Evolutionary conservation across 1,140 invertebrate genomes (phyloP).

Genomic region (Oryctes rhinoceros): DNA sequence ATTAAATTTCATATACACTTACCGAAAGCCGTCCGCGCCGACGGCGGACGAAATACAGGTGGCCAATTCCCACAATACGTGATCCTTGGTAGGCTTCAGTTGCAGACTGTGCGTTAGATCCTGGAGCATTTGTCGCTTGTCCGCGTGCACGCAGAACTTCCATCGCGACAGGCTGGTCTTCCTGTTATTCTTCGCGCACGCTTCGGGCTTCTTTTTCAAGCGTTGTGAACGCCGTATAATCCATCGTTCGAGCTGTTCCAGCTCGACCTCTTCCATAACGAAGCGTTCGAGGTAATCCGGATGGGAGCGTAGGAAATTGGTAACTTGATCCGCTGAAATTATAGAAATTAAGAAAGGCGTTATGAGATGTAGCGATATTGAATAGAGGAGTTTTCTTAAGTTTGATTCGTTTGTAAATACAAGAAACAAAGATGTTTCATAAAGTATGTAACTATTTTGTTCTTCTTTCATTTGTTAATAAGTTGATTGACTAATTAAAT

Average conservation of each 20-base stretch:
- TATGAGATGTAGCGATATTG: too few species aligned
- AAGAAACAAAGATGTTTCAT: too few species aligned
- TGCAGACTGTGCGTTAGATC: constrained; percentile 68
- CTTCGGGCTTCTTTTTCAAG: constrained; percentile 59
- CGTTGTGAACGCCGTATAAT: constrained; percentile 66
- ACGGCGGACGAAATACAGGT: constrained; percentile 70
- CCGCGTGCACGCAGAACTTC: constrained; percentile 71
- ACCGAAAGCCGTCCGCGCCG: constrained; percentile 67
- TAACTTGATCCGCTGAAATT: constrained; percentile 60
- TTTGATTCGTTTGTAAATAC: too few species aligned
- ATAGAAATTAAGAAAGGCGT: background rate
- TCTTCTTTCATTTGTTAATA: too few species aligned
- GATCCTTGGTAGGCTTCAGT: constrained; percentile 63
- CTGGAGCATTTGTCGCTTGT: constrained; percentile 70
- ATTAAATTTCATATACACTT: constrained; percentile 35
- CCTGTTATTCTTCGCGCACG: constrained; percentile 52
- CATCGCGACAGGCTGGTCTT: constrained; percentile 66
- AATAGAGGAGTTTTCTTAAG: too few species aligned
- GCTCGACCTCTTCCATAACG: constrained; percentile 66
- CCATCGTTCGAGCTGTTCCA: constrained; percentile 69
- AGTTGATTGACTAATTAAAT: too few species aligned
- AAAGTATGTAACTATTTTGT: too few species aligned
- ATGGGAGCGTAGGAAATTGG: constrained; percentile 63
- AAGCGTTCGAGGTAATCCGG: constrained; percentile 68
- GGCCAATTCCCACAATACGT: constrained; percentile 70